A percentile compares a stretch with the other conserved stretches of the same genome.
Conservation (phyloP, 37 sponge, comb jelly and placozoan genomes). For the Aplysina aerophoba region DNA sequence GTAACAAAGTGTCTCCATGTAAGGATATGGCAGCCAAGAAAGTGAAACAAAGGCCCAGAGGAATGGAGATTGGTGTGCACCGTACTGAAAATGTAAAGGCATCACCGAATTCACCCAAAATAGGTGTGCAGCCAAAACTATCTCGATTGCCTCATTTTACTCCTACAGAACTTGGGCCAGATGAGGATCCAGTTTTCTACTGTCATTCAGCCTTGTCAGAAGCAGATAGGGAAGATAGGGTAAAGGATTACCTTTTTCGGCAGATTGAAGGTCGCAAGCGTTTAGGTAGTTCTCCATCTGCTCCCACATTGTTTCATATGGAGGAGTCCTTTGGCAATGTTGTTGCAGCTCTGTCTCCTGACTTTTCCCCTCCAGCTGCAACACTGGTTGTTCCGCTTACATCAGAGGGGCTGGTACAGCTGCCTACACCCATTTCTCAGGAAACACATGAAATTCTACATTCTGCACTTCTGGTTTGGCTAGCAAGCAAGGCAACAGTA, state of each 20-base stretch:
- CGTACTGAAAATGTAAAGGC: background rate
- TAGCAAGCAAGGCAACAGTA: background rate
- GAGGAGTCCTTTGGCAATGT: conserved; percentile 26
- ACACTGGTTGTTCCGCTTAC: background rate
- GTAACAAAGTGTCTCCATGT: background rate
- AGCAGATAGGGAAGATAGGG: conserved; percentile 1
- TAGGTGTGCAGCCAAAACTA: background rate
- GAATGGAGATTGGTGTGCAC: too few species aligned
- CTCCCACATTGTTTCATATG: background rate
- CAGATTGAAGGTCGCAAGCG: conserved; percentile 18
- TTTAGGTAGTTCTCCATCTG: background rate
- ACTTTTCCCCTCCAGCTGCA: background rate
- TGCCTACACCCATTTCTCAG: background rate
- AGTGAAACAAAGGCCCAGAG: background rate
- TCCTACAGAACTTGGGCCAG: conserved; percentile 11
- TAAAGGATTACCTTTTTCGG: conserved; percentile 8
- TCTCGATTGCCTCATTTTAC: background rate
- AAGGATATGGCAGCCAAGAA: background rate
- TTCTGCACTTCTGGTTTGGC: background rate
- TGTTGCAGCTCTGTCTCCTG: background rate
- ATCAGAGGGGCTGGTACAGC: background rate
- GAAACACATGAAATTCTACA: background rate
- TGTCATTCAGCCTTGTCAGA: background rate
- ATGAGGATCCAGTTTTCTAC: conserved; percentile 15
- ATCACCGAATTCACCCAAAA: conserved; percentile 4